Base-by-base conservation (phyloP, 1,140 invertebrate species). In the Leptinotarsa defecta region DNA sequence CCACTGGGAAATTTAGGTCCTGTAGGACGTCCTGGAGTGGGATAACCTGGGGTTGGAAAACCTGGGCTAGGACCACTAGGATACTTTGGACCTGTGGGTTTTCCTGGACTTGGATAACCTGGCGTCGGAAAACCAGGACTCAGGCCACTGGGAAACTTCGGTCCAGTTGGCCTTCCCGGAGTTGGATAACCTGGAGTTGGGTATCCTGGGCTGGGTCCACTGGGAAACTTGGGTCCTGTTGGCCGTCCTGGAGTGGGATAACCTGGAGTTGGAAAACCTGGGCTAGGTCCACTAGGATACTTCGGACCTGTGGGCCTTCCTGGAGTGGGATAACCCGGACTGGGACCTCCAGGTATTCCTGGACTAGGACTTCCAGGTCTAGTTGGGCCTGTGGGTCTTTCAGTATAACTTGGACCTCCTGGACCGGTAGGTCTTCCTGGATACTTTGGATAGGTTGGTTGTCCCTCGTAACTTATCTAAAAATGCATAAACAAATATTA, bases 381-480 rank as follows among this genome's bases (percentile, higher is more conserved):
- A 11, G 65, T 19, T 73, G 71, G 71, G 15, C 34, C 63, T 43
- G 34, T 43, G 4, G 75, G 75, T 62, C 73, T 73, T 43, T 64
- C 64, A 68, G 49, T 15, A 17, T 64, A 48, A n/a, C 15, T 20
- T 17, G 76, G 74, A 27, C 73, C 57, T 48, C 17, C 65, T 48
- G 78, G 78, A 57, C 68, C 22, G 68, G 64, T 64, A 2, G 49
- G 71, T 49, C 62, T n/a, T 52, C 80, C 77, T 65, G 86, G 86
- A 71, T 84, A 86, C 52, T 88, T 86, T 17, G 88, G 88, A 81
- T 87, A 89, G 62, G 83, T 85, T 0, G 89, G 88, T 80, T 89
- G 85, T 19, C 89, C 89, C 87, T 91, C 90, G 78, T 91, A 91
- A 65, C 86, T 87, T 62, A 91, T 89, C 87, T 91, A 80, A 68